Percentiles rank a stretch among this genome's conserved stretches.
Evolutionary conservation across 2,888 invertebrate species (phyloP).

Genomic region (Metopia argyrocephala): DNA sequence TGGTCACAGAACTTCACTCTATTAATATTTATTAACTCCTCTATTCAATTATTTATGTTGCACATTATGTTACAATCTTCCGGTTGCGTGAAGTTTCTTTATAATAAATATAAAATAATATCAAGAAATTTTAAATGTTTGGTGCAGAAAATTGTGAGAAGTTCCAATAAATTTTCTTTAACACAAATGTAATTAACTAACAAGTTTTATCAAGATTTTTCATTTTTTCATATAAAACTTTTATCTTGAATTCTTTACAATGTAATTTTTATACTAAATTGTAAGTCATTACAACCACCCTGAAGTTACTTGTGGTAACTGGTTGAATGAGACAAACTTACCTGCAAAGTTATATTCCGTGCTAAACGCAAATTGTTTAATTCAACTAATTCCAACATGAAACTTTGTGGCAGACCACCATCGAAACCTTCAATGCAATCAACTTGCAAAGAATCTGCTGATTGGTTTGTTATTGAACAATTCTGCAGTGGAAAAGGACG

Average conservation of each 20-base stretch:
- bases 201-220: background rate
- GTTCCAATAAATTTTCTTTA: background rate
- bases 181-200: constrained; percentile 45
- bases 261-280: background rate
- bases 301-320: background rate
- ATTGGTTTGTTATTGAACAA: constrained; percentile 93
- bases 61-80: too few species aligned
- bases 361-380: constrained; percentile 82
- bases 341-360: constrained; percentile 76
- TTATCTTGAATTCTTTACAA: background rate
- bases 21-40: too few species aligned
- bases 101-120: too few species aligned
- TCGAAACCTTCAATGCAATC: constrained; percentile 93
- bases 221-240: background rate
- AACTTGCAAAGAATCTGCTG: constrained; percentile 89
- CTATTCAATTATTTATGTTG: too few species aligned
- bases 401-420: constrained; percentile 91
- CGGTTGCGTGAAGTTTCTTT: too few species aligned
- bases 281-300: background rate
- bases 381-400: constrained; percentile 89
- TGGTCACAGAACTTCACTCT: too few species aligned
- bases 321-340: constrained; percentile 67
- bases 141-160: too few species aligned
- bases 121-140: too few species aligned
- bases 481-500: constrained; percentile 92